Percentiles rank a stretch among this genome's conserved stretches.
Evolutionary conservation across 2,113 vertebrate genomes (phyloP).

Genomic region (Notechis scutatus): DNA sequence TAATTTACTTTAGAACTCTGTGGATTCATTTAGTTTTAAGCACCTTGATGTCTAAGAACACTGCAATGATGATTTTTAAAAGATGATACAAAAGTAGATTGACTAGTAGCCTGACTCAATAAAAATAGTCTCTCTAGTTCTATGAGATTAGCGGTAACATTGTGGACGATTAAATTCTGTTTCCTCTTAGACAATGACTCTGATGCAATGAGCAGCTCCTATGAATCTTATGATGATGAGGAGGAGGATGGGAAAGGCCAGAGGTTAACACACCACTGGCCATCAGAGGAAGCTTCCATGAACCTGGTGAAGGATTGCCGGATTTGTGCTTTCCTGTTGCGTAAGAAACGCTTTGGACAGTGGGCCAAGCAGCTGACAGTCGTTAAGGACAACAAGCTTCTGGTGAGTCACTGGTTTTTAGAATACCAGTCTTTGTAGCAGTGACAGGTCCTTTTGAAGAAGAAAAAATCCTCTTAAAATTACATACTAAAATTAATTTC

Average conservation of each 20-base stretch:
- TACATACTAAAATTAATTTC: background rate
- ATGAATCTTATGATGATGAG: slow-evolving; percentile 96
- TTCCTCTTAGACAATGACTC: slow-evolving; percentile 89
- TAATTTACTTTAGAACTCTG: background rate
- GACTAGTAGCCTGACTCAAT: background rate
- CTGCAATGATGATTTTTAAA: background rate
- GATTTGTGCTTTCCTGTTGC: slow-evolving; percentile 91
- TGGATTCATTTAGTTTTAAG: background rate
- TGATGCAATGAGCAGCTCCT: slow-evolving; percentile 94
- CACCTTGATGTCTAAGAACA: background rate
- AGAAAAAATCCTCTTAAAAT: background rate
- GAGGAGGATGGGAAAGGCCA: slow-evolving; percentile 89
- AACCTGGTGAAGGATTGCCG: slow-evolving; percentile 86
- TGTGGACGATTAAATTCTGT: background rate
- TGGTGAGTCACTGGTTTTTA: slow-evolving; percentile 73
- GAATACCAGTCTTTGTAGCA: background rate
- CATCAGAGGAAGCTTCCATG: slow-evolving; percentile 81
- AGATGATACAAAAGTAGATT: background rate
- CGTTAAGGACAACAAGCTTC: slow-evolving; percentile 87
- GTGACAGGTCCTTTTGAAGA: background rate
- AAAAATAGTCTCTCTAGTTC: background rate
- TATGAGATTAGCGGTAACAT: background rate
- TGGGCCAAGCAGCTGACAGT: slow-evolving; percentile 96
- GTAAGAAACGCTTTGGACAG: slow-evolving; percentile 96
- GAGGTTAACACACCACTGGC: slow-evolving; percentile 82